These are phyloP conservation scores for Bombylius major DNA, from an alignment of 2,888 invertebrate species.

Conservation along the genomic window DNA sequence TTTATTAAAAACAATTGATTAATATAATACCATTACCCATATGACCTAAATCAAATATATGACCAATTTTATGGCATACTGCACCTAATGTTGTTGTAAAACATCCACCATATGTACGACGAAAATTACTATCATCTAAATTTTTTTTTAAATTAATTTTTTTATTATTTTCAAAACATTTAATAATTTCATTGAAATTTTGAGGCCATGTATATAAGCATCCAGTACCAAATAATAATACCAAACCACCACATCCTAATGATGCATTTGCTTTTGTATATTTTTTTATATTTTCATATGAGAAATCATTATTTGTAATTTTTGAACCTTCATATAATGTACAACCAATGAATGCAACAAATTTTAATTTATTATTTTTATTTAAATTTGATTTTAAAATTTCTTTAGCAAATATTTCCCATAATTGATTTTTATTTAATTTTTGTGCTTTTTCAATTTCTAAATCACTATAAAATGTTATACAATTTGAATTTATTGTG, in stretches of 20 bases:
- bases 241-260: conserved; percentile 81
- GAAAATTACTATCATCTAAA: conserved; percentile 87
- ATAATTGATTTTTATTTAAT: too few species aligned
- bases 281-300: conserved; percentile 55
- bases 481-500: too few species aligned
- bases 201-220: conserved; percentile 86
- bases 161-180: conserved; percentile 35
- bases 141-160: conserved; percentile 57
- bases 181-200: conserved; percentile 50
- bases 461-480: too few species aligned
- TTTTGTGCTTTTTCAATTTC: too few species aligned
- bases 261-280: conserved; percentile 76
- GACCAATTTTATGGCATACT: conserved; percentile 85
- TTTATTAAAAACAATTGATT: too few species aligned
- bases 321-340: conserved; percentile 61
- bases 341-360: conserved; percentile 79
- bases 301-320: conserved; percentile 46
- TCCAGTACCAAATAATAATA: conserved; percentile 79
- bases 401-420: conserved; percentile 79
- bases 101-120: conserved; percentile 75
- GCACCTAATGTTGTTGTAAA: conserved; percentile 85
- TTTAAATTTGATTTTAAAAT: conserved; percentile 57
- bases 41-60: too few species aligned
- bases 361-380: conserved; percentile 54
- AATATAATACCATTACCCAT: too few species aligned